These are phyloP conservation scores for Whitmania pigra DNA, from an alignment of 1,140 invertebrate species.

Conservation along the genomic window DNA sequence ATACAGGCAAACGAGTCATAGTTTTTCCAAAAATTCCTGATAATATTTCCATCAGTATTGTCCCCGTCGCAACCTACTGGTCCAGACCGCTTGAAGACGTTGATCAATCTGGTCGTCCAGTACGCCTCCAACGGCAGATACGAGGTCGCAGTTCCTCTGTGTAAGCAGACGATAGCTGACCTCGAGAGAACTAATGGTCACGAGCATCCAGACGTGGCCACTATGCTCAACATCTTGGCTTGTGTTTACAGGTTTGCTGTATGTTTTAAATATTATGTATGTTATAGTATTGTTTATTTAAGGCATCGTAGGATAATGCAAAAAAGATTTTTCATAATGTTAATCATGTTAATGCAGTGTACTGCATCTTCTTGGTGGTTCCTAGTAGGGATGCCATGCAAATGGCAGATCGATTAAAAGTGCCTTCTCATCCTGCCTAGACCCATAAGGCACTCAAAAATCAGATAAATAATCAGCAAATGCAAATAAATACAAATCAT, in stretches of 20 bases:
- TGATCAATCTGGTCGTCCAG: conserved; percentile 6
- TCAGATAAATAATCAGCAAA: no score
- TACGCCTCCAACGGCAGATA: conserved; percentile 49
- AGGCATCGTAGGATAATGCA: background rate
- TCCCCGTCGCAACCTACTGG: background rate
- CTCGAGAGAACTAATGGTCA: conserved; percentile 45
- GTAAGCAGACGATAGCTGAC: conserved; percentile 92
- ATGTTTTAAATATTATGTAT: background rate
- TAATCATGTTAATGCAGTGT: no score
- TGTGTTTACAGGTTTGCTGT: conserved; percentile 49
- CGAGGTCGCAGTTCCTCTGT: conserved; percentile 90
- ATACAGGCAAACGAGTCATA: no score
- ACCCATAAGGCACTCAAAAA: no score
- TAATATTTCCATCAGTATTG: conserved; percentile 46
- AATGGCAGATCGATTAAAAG: no score
- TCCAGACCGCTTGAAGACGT: background rate
- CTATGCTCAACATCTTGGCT: conserved; percentile 92
- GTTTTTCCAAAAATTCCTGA: no score
- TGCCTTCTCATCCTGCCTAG: no score
- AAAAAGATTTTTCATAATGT: no score
- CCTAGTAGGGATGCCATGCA: no score
- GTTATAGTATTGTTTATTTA: no score
- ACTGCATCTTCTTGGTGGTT: no score
- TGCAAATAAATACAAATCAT: no score
- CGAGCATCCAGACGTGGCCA: conserved; percentile 44